A percentile compares a stretch with the other conserved stretches of the same genome.
Conservation (phyloP, 2,113 vertebrate genomes). For the Garra rufa region DNA sequence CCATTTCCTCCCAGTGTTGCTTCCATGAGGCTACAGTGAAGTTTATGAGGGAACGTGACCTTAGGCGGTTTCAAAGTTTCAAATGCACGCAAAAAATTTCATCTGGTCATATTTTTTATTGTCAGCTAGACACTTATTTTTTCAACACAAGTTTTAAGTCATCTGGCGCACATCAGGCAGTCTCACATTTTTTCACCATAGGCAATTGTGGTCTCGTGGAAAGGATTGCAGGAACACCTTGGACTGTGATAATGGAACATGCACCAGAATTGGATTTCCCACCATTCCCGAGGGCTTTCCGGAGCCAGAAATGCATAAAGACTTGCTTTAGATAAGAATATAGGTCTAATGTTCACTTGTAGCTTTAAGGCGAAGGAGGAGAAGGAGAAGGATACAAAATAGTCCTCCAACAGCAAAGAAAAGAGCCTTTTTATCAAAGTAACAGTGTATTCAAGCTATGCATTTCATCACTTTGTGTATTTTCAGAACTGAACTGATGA, state of each 20-base stretch:
- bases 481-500: background rate
- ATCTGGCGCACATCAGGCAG: slow-evolving; percentile 12
- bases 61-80: background rate
- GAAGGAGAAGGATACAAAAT: background rate
- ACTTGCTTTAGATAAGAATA: background rate
- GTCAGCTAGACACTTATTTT: background rate
- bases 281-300: slow-evolving; percentile 1
- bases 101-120: slow-evolving; percentile 1
- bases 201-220: slow-evolving; percentile 21
- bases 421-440: background rate
- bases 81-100: background rate
- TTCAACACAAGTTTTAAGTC: background rate
- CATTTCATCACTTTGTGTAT: background rate
- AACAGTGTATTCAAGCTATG: background rate
- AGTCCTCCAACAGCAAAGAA: background rate
- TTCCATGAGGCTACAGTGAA: background rate
- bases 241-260: slow-evolving; percentile 14
- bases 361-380: background rate
- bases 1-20: background rate
- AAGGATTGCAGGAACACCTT: slow-evolving; percentile 8
- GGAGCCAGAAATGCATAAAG: background rate
- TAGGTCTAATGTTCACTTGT: background rate
- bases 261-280: slow-evolving; percentile 27
- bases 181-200: slow-evolving; percentile 9
- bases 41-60: background rate